Conservation (phyloP, 2,797 vertebrate genomes). For the Holocentrus rufus region DNA sequence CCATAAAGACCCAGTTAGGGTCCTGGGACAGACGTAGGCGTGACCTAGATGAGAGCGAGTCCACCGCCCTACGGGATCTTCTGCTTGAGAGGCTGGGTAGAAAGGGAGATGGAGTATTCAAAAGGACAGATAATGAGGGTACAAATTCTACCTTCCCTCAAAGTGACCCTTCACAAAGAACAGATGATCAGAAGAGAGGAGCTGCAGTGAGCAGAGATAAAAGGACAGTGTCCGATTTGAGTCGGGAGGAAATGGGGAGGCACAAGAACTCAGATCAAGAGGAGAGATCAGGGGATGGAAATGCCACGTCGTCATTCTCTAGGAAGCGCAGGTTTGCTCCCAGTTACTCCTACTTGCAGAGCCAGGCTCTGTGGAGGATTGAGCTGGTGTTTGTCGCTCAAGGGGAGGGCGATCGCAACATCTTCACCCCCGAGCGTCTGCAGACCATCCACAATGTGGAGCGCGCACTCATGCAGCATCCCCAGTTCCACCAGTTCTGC, state of each 20-base stretch:
- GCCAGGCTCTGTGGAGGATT: conserved; percentile 94
- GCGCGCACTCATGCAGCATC: conserved; percentile 93
- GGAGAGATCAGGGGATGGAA: conserved; percentile 16
- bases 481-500: conserved; percentile 94
- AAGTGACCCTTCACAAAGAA: conserved; percentile 27
- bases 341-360: conserved; percentile 88
- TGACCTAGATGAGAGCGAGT: conserved; percentile 86
- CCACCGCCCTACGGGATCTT: conserved; percentile 86
- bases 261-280: conserved; percentile 28
- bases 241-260: conserved; percentile 26
- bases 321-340: conserved; percentile 74
- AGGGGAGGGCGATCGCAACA: conserved; percentile 89
- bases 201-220: conserved; percentile 22
- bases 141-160: conserved; percentile 15
- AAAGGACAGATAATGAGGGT: conserved; percentile 54
- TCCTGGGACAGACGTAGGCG: conserved; percentile 93
- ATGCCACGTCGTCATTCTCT: conserved; percentile 36
- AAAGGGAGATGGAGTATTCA: conserved; percentile 28
- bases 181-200: conserved; percentile 37
- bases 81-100: conserved; percentile 84
- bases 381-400: conserved; percentile 96
- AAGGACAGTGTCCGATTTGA: conserved; percentile 41
- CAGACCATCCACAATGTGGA: conserved; percentile 93
- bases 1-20: conserved; percentile 94
- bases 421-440: conserved; percentile 94